Conservation (phyloP, 2,113 vertebrate species). For the Pangasianodon hypophthalmus region DNA sequence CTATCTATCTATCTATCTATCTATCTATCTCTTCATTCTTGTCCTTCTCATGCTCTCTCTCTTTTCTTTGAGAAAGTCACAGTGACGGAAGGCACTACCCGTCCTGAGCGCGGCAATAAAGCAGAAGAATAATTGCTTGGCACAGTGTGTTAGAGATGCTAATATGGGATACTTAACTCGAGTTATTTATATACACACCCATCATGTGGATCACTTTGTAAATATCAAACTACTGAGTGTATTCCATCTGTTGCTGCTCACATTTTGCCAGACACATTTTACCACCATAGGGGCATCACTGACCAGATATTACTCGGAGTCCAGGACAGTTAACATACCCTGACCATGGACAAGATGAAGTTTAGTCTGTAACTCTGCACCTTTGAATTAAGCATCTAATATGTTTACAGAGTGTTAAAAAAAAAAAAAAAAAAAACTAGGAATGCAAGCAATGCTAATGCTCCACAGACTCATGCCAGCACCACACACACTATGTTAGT, state of each 20-base stretch:
- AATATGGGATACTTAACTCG: background rate
- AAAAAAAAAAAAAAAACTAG: background rate
- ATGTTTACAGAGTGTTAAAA: background rate
- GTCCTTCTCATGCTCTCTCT: background rate
- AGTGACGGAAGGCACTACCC: background rate
- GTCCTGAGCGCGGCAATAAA: background rate
- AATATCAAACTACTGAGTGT: background rate
- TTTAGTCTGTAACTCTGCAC: background rate
- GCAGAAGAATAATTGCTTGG: background rate
- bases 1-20: no score
- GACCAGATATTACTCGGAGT: background rate
- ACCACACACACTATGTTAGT: no score
- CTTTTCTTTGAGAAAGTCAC: background rate
- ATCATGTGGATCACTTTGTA: background rate
- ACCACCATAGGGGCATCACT: background rate
- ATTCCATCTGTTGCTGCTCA: background rate
- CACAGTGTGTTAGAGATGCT: background rate
- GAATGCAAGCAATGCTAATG: background rate
- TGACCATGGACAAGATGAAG: background rate
- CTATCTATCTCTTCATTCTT: no score
- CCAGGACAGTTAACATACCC: background rate
- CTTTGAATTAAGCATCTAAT: background rate
- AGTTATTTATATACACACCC: slow-evolving; percentile 1
- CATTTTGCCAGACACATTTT: background rate
- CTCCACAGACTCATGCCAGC: background rate